Conservation (phyloP, 2,113 vertebrate species). For the Gallinago media region DNA sequence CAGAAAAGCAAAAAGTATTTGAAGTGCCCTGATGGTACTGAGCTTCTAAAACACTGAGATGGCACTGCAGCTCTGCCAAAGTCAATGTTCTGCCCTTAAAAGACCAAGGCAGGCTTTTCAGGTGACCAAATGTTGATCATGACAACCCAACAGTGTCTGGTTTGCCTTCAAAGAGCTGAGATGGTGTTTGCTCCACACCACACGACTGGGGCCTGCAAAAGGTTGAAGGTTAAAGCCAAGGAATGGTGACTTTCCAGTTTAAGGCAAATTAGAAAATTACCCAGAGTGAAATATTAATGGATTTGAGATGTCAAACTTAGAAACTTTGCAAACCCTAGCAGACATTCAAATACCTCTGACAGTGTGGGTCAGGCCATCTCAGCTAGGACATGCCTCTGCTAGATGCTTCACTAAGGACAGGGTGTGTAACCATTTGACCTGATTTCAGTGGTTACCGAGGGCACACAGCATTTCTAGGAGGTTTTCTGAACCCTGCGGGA, state of each 20-base stretch:
- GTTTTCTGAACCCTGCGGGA: neutral
- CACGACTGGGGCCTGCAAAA: neutral
- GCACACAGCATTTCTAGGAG: neutral
- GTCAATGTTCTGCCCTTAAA: neutral
- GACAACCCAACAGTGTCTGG: neutral
- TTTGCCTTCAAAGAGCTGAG: neutral
- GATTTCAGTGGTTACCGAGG: neutral
- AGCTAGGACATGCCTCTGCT: neutral
- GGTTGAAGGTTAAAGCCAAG: neutral
- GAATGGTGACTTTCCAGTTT: neutral
- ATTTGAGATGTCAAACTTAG: neutral
- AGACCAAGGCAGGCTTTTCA: neutral
- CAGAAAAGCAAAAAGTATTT: neutral
- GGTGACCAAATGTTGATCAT: neutral
- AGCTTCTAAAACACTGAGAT: neutral
- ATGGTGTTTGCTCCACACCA: neutral
- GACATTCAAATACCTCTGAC: neutral
- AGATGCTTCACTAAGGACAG: neutral
- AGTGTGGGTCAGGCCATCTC: neutral
- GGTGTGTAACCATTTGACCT: neutral
- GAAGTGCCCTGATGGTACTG: neutral
- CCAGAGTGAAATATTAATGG: neutral
- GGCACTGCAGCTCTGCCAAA: neutral
- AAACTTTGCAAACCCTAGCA: neutral
- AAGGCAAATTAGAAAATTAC: neutral